Base-by-base conservation (phyloP, 2,113 vertebrate genomes). In the Ammodytes marinus region DNA sequence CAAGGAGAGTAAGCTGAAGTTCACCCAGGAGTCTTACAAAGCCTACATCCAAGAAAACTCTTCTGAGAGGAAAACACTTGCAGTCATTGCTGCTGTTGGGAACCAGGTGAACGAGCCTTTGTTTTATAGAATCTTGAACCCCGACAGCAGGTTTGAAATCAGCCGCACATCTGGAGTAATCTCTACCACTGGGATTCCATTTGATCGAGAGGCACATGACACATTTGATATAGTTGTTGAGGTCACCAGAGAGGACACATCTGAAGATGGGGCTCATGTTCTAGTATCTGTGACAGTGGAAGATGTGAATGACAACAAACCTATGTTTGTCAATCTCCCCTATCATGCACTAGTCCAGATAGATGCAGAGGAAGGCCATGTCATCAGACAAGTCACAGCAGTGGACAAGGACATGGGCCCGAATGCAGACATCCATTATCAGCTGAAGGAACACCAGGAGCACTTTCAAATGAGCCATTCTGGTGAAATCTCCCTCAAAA, bases 91-190 rank as follows among this genome's bases (percentile, higher is more conserved):
- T 54, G 91, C 96, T 11, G 39, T 98, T n/a, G 98, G 98, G 11
- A 97, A 95, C 90, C 97, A 96, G 72, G 96, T 99, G 74, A 99
- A 99, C 10, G 96, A 98, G 77, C 98, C 98, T 27, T 84, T 99
- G 87, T 99, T 98, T 88, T 99, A 96, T 76, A 95, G 85, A 19
- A 98, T 99, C 86, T 88, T 99, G 74, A 99, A 99, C 88, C 98
- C 98, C 40, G 97, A 99, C 82, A 95, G 79, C 74, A 96, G 95
- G 72, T 99, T 99, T 93, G 94, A 96, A 94, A 96, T 99, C 74
- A 96, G 97, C 87, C 95, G 79, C 74, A 99, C 98, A 0, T 98
- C 98, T 1, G 98, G 98, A 52, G 97, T 99, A 0, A 91, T 99
- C 19, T 97, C 97, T 1, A 97, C 96, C 19, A 99, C 98, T 0